Percentiles rank a stretch among this genome's conserved stretches.
Conservation (phyloP, 2,113 vertebrate species). For the Ceuthmochares aereus region DNA sequence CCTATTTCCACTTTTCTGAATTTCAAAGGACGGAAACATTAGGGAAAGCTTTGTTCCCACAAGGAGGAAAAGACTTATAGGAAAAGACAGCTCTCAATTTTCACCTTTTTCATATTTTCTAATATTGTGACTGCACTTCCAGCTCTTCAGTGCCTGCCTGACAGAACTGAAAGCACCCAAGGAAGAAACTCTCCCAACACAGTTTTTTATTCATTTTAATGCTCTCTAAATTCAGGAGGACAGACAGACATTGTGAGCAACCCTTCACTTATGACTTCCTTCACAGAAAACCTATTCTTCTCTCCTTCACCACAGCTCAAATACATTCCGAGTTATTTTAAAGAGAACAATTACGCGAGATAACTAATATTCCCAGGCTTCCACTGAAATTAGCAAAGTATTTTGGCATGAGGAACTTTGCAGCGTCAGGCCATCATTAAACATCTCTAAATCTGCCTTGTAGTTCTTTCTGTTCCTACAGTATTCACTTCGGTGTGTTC, state of each 20-base stretch:
- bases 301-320: not conserved
- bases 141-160: not conserved
- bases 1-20: not conserved
- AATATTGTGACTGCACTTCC: not conserved
- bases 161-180: not conserved
- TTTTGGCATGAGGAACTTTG: not conserved
- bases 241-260: not conserved
- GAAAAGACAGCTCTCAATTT: slow-evolving; percentile 1
- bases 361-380: not conserved
- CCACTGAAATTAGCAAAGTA: not conserved
- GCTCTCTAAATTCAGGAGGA: not conserved
- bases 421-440: not conserved
- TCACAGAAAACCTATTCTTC: not conserved
- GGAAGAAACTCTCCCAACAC: not conserved
- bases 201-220: not conserved
- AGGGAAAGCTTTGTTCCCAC: not conserved
- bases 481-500: not conserved
- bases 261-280: not conserved
- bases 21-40: not conserved
- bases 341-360: not conserved
- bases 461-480: not conserved
- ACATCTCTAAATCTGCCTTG: not conserved
- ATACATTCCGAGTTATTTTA: not conserved
- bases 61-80: not conserved
- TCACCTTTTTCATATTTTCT: not conserved